Conservation (phyloP, 1,140 invertebrate species). For the Pollicipes pollicipes region DNA sequence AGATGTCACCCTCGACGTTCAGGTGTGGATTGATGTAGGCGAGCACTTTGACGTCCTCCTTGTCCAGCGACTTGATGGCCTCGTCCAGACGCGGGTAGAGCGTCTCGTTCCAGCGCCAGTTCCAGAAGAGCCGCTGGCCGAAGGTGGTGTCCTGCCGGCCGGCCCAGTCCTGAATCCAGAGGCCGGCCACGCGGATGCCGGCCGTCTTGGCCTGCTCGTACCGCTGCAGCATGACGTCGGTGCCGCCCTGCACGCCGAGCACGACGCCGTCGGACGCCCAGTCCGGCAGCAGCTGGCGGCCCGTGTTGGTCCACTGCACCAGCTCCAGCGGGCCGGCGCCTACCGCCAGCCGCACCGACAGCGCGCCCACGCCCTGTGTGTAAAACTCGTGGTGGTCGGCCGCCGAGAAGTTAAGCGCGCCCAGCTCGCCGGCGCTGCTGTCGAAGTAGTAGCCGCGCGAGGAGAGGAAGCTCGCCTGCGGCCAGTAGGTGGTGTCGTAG, state of each 20-base stretch:
- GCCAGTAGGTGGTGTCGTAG: conserved; percentile 29
- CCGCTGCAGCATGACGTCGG: conserved; percentile 21
- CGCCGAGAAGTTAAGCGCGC: conserved; percentile 23
- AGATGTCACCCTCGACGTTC: conserved; percentile 25
- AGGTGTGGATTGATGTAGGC: conserved; percentile 29
- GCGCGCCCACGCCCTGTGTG: conserved; percentile 17
- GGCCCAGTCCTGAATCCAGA: conserved; percentile 33
- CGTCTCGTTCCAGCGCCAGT: conserved; percentile 28
- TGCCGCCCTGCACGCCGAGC: conserved; percentile 25
- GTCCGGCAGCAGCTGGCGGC: conserved; percentile 23
- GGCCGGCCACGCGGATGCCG: conserved; percentile 23
- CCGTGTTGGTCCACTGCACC: conserved; percentile 18
- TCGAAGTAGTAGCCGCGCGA: conserved; percentile 23
- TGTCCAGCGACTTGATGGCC: conserved; percentile 20
- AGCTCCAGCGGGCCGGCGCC: conserved; percentile 18
- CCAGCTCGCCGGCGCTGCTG: conserved; percentile 7
- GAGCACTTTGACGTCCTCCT: conserved; percentile 22
- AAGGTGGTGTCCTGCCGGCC: conserved; percentile 26
- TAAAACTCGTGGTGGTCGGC: conserved; percentile 22
- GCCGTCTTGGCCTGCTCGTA: conserved; percentile 20
- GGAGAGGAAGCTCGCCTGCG: conserved; percentile 26
- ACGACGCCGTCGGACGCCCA: conserved; percentile 27
- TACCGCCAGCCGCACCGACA: conserved; percentile 17
- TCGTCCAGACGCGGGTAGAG: conserved; percentile 26
- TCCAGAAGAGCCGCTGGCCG: conserved; percentile 29